Percentiles rank a stretch among this genome's conserved stretches.
Evolutionary conservation across 2,797 vertebrate genomes (phyloP).

Genomic region (Emydoidea blandingii): DNA sequence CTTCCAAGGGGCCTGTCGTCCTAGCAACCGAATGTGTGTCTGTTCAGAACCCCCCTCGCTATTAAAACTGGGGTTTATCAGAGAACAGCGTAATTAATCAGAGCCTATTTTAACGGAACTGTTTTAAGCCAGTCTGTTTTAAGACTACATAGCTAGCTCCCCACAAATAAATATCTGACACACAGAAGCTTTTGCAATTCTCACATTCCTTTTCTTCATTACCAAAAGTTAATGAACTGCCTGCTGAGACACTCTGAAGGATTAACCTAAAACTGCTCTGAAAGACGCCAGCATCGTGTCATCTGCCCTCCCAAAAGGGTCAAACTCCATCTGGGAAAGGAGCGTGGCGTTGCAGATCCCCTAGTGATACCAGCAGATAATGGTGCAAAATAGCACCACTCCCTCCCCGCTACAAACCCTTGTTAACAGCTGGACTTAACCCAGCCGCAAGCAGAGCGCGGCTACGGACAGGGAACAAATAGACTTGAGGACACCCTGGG

Average conservation of each 20-base stretch:
- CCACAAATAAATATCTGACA: background rate
- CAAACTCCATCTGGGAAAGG: background rate
- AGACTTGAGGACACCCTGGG: accelerated
- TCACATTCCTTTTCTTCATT: background rate
- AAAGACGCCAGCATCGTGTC: background rate
- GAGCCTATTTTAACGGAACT: constrained; percentile 10
- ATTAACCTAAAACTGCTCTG: background rate
- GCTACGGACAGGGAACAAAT: background rate
- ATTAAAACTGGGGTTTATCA: background rate
- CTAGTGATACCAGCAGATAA: accelerated
- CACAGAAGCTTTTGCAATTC: constrained; percentile 15
- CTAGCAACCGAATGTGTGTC: background rate
- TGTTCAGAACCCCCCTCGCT: background rate
- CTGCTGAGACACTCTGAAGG: background rate
- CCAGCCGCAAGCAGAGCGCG: background rate
- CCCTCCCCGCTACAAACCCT: background rate
- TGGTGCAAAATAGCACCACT: constrained; percentile 10
- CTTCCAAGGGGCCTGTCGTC: background rate
- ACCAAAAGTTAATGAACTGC: background rate
- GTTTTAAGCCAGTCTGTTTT: background rate
- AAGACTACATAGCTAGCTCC: background rate
- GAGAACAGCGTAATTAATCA: background rate
- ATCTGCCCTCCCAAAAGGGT: background rate
- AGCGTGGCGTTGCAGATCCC: background rate
- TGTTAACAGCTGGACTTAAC: background rate